These are phyloP conservation scores for Steatornis caripensis DNA, from an alignment of 2,113 vertebrate genomes.

Conservation along the genomic window DNA sequence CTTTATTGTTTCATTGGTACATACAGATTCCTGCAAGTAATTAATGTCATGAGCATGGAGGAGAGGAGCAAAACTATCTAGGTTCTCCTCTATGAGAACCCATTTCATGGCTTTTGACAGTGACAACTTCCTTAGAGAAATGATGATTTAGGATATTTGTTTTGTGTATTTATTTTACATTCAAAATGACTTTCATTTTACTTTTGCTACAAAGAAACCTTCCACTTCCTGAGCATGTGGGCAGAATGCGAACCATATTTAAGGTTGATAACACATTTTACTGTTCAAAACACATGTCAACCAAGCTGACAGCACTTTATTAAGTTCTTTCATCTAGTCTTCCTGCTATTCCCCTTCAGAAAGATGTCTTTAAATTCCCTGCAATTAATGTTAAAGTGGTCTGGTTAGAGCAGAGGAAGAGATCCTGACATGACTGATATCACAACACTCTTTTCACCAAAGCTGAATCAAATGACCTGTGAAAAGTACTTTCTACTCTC, in stretches of 20 bases:
- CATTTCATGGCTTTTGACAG: neutral
- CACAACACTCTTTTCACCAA: neutral
- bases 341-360: neutral
- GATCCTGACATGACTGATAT: neutral
- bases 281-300: neutral
- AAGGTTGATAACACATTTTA: neutral
- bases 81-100: neutral
- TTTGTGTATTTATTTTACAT: neutral
- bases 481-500: neutral
- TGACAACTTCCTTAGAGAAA: neutral
- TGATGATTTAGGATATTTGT: neutral
- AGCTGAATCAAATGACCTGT: neutral
- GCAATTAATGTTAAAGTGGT: constrained; percentile 3
- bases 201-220: neutral
- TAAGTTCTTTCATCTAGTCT: neutral
- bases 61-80: neutral
- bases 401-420: neutral
- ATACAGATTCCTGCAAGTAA: constrained; percentile 6
- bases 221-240: neutral
- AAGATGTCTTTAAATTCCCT: neutral
- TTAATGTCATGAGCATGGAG: neutral
- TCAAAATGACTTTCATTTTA: neutral
- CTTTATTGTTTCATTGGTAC: neutral
- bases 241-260: neutral
- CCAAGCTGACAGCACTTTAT: neutral